A percentile compares a stretch with the other conserved stretches of the same genome.
These are phyloP conservation scores for Chrysopilus asiliformis DNA, from an alignment of 2,888 invertebrate genomes.

Conservation along the genomic window DNA sequence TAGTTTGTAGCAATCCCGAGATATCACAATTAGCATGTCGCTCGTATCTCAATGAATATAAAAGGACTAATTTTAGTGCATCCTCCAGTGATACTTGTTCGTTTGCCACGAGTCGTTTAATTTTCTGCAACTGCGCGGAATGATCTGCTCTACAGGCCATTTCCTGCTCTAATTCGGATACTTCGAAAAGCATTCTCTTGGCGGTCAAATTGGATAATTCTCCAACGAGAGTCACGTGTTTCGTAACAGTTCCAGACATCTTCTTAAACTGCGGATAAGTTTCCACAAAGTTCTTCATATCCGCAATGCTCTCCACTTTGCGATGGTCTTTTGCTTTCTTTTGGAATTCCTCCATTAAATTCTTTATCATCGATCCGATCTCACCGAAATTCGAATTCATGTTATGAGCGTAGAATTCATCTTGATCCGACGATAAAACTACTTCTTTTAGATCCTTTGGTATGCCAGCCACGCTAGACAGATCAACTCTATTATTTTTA, in stretches of 20 bases:
- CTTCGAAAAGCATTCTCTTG: conserved; percentile 64
- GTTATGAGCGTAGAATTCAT: conserved; percentile 93
- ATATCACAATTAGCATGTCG: conserved; percentile 76
- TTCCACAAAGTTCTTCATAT: conserved; percentile 98
- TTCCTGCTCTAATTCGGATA: conserved; percentile 90
- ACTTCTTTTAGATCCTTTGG: conserved; percentile 84
- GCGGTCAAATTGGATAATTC: conserved; percentile 80
- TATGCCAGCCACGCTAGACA: conserved; percentile 71
- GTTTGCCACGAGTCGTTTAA: conserved; percentile 64
- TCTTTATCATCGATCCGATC: conserved; percentile 93
- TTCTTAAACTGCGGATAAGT: conserved; percentile 97
- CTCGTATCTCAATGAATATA: conserved; percentile 91
- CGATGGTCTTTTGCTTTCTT: conserved; percentile 89
- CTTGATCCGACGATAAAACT: conserved; percentile 87
- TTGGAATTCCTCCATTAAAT: conserved; percentile 95
- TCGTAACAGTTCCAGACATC: conserved; percentile 90
- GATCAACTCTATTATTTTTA: conserved; percentile 83
- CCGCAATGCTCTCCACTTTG: conserved; percentile 94
- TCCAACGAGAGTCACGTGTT: conserved; percentile 94
- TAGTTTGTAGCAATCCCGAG: conserved; percentile 55
- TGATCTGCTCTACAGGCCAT: conserved; percentile 79
- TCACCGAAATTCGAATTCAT: conserved; percentile 95
- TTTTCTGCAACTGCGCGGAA: conserved; percentile 60
- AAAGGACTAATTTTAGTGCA: conserved; percentile 72
- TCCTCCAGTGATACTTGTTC: conserved; percentile 62